phyloP scores from a whole-genome alignment of 2,113 vertebrate species.

The Meriones unguiculatus region DNA sequence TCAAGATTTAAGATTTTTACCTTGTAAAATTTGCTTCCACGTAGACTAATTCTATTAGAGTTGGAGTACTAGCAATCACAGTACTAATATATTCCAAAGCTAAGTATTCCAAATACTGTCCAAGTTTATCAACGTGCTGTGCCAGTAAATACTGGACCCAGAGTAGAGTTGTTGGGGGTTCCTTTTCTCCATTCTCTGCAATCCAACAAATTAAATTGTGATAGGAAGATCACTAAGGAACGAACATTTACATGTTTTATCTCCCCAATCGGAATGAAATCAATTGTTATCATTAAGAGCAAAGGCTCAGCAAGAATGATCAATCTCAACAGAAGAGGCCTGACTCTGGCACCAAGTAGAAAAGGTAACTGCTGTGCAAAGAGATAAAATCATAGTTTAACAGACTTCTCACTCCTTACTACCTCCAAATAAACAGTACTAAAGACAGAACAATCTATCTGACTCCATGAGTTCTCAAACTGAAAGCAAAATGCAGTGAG shows the following conservation, averaged over 20 bases:
- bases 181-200: conserved; percentile 89
- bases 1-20: conserved; percentile 80
- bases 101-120: conserved; percentile 85
- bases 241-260: background rate
- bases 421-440: conserved; percentile 19
- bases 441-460: background rate
- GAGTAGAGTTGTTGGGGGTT: conserved; percentile 89
- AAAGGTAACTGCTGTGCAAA: background rate
- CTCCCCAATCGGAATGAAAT: conserved; percentile 1
- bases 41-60: conserved; percentile 90
- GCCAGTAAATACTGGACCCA: conserved; percentile 91
- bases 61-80: conserved; percentile 89
- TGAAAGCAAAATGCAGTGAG: background rate
- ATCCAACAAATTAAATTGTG: conserved; percentile 76
- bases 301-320: conserved; percentile 35
- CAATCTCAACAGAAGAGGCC: conserved; percentile 33
- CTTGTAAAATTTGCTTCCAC: conserved; percentile 92
- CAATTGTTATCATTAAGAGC: background rate
- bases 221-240: conserved; percentile 30
- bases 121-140: conserved; percentile 91
- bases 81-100: conserved; percentile 90
- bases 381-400: background rate
- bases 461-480: background rate
- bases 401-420: background rate
- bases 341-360: conserved; percentile 15